Evolutionary conservation across 2,888 invertebrate species (phyloP), one percentile per base, ranked within the genome.

Genomic region (Cephonodes hylas): DNA sequence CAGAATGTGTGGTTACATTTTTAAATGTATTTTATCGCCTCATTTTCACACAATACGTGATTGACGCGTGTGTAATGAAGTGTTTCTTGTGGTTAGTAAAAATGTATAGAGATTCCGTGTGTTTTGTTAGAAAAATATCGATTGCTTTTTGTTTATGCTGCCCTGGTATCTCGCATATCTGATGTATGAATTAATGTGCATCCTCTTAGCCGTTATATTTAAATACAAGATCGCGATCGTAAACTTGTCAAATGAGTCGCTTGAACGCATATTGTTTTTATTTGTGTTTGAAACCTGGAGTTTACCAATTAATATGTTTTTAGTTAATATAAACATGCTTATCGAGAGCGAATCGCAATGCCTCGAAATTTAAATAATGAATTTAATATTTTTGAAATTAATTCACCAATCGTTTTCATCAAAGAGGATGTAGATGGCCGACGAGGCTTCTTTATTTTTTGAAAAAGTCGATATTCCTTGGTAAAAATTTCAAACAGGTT

Each of bases 401-500:
- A 31, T 53, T 8, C 10, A 27, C 27, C 18, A 10, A 27, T 27
- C 7, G 3, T 53, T 45, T 18, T 8, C 27, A 27, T 31, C 10
- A 10, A 31, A 15, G 18, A 31, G 31, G 25, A 3, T 2, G 5
- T 3, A 13, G 2, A 18, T 27, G 15, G 27, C 25, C 25, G 45
- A 45, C 22, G 10, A 1, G 23, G 15, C 53, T 10, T 58, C 22
- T 20, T 22, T 42, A 23, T 23, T 23, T 58, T 23, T 13, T 38
- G 7, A 58, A 38, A 38, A 58, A 42, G 38, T 58, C n/a, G 20
- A 42, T 25, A 25, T 27, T 59, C 18, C 25, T 42, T 25, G 13
- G 60, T 42, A 46, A 48, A 48, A n/a, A 25, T 18, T 46, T 46
- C 27, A 25, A 60, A 48, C 60, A 53, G 42, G 60, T 60, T 60